Base-by-base conservation (phyloP, 2,888 invertebrate genomes). In the Euclidia mi region DNA sequence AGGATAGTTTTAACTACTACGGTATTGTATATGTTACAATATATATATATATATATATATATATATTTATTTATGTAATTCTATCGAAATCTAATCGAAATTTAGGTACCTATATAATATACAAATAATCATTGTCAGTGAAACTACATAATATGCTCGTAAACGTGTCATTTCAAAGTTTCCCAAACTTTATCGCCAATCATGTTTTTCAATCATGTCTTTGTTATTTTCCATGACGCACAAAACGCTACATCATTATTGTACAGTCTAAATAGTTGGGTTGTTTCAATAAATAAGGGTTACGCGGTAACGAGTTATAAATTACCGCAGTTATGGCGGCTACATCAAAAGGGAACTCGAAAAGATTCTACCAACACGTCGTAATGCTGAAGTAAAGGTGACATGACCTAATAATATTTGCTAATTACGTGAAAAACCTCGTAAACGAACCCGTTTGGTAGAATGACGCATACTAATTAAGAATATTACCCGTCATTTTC, bases 331-430 rank as follows among this genome's bases (percentile, higher is more conserved):
- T 75, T 70, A 79, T 76, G 68, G 73, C 65, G 71, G 70, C 67
- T 73, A 85, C 80, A 85, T 88, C 84, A 87, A 63, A n/a, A n/a
- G n/a, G n/a, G n/a, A n/a, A n/a, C n/a, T n/a, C n/a, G n/a, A n/a
- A 75, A 78, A 76, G 68, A 71, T 78, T 76, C 69, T 61, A 70
- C 57, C 35, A 52, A 60, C 70, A 78, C 76, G 77, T 84, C 79
- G 74, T 80, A 79, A 77, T 76, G 74, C 75, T 67, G 20, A 61
- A 69, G 68, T 69, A 76, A 73, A 77, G 75, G 77, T 78, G 79
- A 71, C 75, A 64, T 76, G 79, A 77, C 81, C 82, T 79, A 84
- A 86, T 84, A 81, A 78, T 76, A 66, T 56, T 65, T 71, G 72
- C 78, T 85, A 87, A 88, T 85, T 86, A 84, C 77, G 61, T 58